A percentile compares a stretch with the other conserved stretches of the same genome.
Conservation (phyloP, 2,888 invertebrate species). For the Peribatodes rhomboidaria region DNA sequence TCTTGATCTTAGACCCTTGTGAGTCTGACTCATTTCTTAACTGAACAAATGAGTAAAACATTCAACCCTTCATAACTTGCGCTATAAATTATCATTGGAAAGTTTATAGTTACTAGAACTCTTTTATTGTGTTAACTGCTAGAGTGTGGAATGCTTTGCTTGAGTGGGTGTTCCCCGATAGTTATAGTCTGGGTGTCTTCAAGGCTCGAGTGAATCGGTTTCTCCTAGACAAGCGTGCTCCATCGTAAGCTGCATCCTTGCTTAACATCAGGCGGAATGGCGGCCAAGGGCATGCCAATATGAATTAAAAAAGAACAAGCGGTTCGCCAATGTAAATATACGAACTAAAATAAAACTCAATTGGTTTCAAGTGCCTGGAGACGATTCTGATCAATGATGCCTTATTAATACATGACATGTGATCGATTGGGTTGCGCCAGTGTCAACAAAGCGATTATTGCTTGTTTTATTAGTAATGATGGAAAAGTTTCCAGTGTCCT, state of each 20-base stretch:
- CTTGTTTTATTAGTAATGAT: constrained; percentile 36
- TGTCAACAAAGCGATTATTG: constrained; percentile 27
- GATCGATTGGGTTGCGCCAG: constrained; percentile 35
- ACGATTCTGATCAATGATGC: constrained; percentile 33
- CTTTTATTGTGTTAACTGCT: no score
- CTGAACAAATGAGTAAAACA: neutral
- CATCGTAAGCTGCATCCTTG: no score
- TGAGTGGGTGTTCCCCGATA: no score
- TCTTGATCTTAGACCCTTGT: constrained; percentile 21
- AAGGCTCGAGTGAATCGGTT: no score
- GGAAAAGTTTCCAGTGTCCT: constrained; percentile 15
- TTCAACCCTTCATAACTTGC: neutral
- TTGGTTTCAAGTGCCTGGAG: constrained; percentile 26
- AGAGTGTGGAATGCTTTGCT: no score
- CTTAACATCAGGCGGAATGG: no score
- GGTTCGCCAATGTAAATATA: neutral
- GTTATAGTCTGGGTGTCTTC: no score
- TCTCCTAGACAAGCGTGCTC: no score
- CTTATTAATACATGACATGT: constrained; percentile 37
- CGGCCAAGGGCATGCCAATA: no score
- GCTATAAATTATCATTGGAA: neutral
- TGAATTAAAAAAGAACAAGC: no score
- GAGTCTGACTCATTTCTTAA: constrained; percentile 3
- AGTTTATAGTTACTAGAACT: neutral
- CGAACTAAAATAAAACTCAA: constrained; percentile 10